Evolutionary conservation across 1,140 invertebrate species (phyloP), one percentile per base, ranked within the genome.

Genomic region (Bombus pyrosoma): DNA sequence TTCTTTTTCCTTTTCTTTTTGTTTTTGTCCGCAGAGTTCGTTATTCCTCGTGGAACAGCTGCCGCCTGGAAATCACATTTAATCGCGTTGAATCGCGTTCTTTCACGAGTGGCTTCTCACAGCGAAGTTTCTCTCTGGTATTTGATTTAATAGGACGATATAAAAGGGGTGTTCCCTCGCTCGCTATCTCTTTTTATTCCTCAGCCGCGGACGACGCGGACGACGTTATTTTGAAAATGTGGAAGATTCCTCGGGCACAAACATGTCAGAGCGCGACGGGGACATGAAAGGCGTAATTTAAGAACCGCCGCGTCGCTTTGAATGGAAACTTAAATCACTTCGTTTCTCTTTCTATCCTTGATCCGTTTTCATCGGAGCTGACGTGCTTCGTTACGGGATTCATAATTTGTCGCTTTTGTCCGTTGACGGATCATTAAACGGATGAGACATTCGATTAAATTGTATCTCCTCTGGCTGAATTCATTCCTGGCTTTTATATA

Each of bases 261-360:
- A 89, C 87, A 86, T 89, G 88, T 89, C 85, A 79, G 75, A n/a
- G 72, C 41, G 77, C 73, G 83, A 89, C 83, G 77, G 87, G 59
- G 66, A 86, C 87, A 78, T 75, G 87, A 89, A 89, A 89, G 88
- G 73, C 87, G 78, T 84, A 89, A 88, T 89, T 89, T 89, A 89
- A 89, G 87, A 89, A 89, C 83, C 87, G 83, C 73, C 87, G 85
- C 47, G 79, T 79, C 62, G 72, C 72, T 87, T 89, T 89, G 59
- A 85, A 88, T 89, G 84, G 80, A 86, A 89, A 85, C 85, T 89
- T 89, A 88, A 89, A 84, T 85, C 88, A 39, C 87, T 37, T n/a
- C 5, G 83, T 84, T 41, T 73, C 77, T 85, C 84, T 77, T 86
- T 77, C 73, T 77, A 47, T 37, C 78, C 37, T 69, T 80, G 77